Conservation (phyloP, 2,888 invertebrate species). For the Apamea sordens region DNA sequence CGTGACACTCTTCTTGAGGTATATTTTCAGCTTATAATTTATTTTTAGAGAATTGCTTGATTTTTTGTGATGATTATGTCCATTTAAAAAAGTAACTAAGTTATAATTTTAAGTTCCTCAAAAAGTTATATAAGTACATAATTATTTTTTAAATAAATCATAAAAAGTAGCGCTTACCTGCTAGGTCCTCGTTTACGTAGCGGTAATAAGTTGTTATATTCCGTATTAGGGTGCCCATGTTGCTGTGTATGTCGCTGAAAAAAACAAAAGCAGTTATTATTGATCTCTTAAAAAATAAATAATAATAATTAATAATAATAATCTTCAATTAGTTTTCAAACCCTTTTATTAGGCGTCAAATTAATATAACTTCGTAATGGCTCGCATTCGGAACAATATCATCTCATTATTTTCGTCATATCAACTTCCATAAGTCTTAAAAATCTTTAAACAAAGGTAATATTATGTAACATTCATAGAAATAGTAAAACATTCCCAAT, state of each 20-base stretch:
- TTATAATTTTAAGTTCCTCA: neutral
- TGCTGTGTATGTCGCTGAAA: constrained; percentile 43
- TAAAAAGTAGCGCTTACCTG: constrained; percentile 73
- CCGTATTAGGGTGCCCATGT: constrained; percentile 82
- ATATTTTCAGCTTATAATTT: neutral
- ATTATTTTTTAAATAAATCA: neutral
- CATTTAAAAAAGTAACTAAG: neutral
- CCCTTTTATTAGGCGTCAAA: neutral
- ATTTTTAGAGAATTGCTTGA: neutral
- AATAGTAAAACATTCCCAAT: neutral
- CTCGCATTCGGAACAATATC: neutral
- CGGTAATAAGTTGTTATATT: constrained; percentile 83
- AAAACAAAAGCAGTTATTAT: constrained; percentile 2
- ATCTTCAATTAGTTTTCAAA: neutral
- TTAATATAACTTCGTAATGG: neutral
- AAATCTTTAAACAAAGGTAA: neutral
- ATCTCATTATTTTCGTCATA: neutral
- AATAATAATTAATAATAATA: too few relatives aligned
- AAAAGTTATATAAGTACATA: neutral
- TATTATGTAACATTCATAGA: neutral
- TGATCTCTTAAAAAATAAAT: neutral
- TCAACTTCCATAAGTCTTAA: too few relatives aligned
- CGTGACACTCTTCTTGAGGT: neutral
- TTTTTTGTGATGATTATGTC: too few relatives aligned
- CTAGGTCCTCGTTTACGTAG: constrained; percentile 84